Conservation (phyloP, 2,113 vertebrate species). For the Lucifuga dentata region DNA sequence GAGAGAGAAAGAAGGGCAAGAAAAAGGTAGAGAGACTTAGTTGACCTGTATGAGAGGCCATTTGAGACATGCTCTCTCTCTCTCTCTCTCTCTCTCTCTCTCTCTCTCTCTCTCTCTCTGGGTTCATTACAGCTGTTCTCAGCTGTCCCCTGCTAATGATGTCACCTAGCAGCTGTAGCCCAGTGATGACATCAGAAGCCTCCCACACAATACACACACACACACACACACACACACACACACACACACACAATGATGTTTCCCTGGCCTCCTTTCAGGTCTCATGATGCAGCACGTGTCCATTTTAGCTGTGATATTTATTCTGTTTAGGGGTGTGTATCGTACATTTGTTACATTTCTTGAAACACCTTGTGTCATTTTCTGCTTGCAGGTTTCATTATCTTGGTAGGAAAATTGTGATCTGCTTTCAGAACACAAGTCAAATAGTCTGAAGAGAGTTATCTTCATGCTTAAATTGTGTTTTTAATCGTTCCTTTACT, state of each 20-base stretch:
- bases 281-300: not conserved
- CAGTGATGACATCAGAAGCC: slow-evolving; percentile 52
- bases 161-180: slow-evolving; percentile 78
- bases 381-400: too few relatives aligned
- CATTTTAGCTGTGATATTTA: too few relatives aligned
- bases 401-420: too few relatives aligned
- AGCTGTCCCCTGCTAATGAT: slow-evolving; percentile 72
- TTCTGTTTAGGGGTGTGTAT: too few relatives aligned
- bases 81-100: slow-evolving; percentile 12
- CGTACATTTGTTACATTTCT: not conserved
- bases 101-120: slow-evolving; percentile 27
- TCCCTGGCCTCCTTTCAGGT: too few relatives aligned
- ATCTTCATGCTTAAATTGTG: too few relatives aligned
- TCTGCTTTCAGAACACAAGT: too few relatives aligned
- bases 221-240: slow-evolving; percentile 14
- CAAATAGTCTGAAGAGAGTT: too few relatives aligned
- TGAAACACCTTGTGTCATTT: too few relatives aligned
- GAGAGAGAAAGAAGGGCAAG: slow-evolving; percentile 1
- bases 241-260: slow-evolving; percentile 8
- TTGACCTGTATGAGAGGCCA: not conserved
- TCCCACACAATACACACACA: slow-evolving; percentile 17
- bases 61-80: slow-evolving; percentile 44
- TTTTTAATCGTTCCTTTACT: too few relatives aligned
- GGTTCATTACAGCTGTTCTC: slow-evolving; percentile 60
- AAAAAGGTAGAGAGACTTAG: slow-evolving; percentile 20